Percentiles rank a stretch among this genome's conserved stretches.
Evolutionary conservation across 2,888 invertebrate species (phyloP).

Genomic region (Lissocephala sabroskyi): DNA sequence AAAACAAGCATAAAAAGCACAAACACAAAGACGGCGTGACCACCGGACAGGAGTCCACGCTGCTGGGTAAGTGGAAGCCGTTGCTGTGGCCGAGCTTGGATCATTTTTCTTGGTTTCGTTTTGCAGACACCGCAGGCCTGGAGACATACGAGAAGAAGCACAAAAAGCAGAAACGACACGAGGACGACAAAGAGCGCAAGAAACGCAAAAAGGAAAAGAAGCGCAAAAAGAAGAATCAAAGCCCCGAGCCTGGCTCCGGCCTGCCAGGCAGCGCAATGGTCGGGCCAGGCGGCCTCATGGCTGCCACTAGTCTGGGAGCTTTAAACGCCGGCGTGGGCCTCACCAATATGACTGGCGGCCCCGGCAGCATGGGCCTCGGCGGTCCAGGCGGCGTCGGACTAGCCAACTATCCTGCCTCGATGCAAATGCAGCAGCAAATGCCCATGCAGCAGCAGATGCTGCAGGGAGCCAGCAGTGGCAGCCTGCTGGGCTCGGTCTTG

Average conservation of each 20-base stretch:
- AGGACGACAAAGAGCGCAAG: conserved; percentile 93
- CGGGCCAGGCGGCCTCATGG: conserved; percentile 32
- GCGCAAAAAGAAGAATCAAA: conserved; percentile 94
- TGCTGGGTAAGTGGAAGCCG: conserved; percentile 76
- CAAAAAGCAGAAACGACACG: conserved; percentile 94
- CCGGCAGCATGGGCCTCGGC: conserved; percentile 29
- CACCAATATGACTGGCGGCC: conserved; percentile 27
- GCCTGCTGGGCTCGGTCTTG: conserved; percentile 7
- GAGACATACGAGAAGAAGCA: conserved; percentile 96
- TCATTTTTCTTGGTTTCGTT: neutral
- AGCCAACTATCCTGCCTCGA: conserved; percentile 46
- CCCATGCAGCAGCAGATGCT: conserved; percentile 45
- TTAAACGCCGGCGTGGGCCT: conserved; percentile 24
- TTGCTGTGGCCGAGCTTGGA: neutral
- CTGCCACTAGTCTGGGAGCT: conserved; percentile 29
- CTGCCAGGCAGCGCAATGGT: neutral
- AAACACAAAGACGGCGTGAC: conserved; percentile 90
- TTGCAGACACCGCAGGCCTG: conserved; percentile 77
- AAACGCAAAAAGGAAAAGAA: conserved; percentile 97
- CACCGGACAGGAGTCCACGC: conserved; percentile 82
- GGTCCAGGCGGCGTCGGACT: conserved; percentile 41
- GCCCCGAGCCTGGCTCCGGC: conserved; percentile 79
- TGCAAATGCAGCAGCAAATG: conserved; percentile 52
- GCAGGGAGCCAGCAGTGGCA: conserved; percentile 35
- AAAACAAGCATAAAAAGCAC: conserved; percentile 96